These are phyloP conservation scores for Drosophila multiciliata DNA, from an alignment of 2,888 invertebrate species.

Conservation along the genomic window DNA sequence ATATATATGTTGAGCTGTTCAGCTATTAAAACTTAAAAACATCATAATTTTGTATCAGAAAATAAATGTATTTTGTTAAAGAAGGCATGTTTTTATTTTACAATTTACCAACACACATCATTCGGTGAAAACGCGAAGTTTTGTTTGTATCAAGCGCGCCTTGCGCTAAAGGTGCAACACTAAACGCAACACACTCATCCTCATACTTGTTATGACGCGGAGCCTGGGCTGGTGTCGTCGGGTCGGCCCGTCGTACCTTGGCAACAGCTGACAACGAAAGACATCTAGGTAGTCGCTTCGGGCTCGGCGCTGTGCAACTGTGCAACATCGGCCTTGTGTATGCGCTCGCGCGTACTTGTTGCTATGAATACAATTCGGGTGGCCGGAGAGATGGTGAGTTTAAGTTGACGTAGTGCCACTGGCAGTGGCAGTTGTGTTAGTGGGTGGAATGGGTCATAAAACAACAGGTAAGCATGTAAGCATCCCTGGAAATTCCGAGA, in stretches of 20 bases:
- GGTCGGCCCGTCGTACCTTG: neutral
- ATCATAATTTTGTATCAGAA: neutral
- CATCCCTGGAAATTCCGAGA: conserved; percentile 59
- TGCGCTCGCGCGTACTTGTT: conserved; percentile 54
- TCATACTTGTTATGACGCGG: conserved; percentile 29
- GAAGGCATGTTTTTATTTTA: neutral
- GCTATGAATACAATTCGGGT: conserved; percentile 41
- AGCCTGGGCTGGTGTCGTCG: conserved; percentile 38
- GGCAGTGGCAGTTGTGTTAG: neutral
- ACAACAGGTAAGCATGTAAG: conserved; percentile 46
- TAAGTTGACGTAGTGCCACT: neutral
- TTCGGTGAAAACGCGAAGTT: neutral
- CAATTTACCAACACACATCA: neutral
- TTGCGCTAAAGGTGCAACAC: neutral
- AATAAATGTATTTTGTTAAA: neutral
- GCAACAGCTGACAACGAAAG: conserved; percentile 48
- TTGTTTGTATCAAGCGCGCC: neutral
- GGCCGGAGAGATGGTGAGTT: neutral
- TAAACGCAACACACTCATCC: neutral
- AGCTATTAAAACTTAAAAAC: neutral
- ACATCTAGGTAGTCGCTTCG: conserved; percentile 56
- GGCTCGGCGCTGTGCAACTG: conserved; percentile 1
- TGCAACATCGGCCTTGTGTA: conserved; percentile 2
- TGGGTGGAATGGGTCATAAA: conserved; percentile 39
- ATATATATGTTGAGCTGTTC: neutral